Base-by-base conservation (phyloP, 2,888 invertebrate genomes). In the Catocala nupta region DNA sequence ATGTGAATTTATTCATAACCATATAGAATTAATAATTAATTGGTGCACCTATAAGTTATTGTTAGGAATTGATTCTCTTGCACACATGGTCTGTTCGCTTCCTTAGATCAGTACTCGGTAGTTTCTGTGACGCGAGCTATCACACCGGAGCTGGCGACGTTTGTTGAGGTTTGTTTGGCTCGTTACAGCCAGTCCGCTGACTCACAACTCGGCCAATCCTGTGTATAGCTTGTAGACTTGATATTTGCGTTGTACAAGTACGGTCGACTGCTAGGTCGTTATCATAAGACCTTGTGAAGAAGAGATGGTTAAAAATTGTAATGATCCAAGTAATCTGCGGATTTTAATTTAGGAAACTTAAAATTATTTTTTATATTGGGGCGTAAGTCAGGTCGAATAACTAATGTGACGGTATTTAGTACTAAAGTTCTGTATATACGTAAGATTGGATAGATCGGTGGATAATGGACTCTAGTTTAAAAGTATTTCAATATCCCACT, bases 351-450 rank as follows among this genome's bases (percentile, higher is more conserved):
- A 89, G 88, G 83, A 75, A 83, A 85, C 82, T 89, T 84, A 82
- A 87, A 86, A 82, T 85, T 83, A 85, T 88, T 90, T 90, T 89
- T 81, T 89, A 88, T 86, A 85, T 86, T 82, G 82, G 90, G 90
- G 86, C 88, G 72, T 84, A 84, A 84, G 81, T 83, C 80, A 81
- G 79, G 81, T 81, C 79, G 68, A 79, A 81, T 80, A 81, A 80
- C 81, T 70, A 76, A 81, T 82, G 84, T 84, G 86, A 81, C 80
- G 82, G 85, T 86, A 77, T 77, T 80, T 85, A 86, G 82, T 83
- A 75, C 81, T 86, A 79, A 81, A 87, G 81, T 84, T 82, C 83
- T 92, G 92, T 93, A 92, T 88, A 92, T 93, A 92, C 88, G 88
- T 90, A 89, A 86, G 85, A 80, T 81, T 85, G 81, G 80, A 85